A percentile compares a stretch with the other conserved stretches of the same genome.
Evolutionary conservation across 2,113 vertebrate genomes (phyloP).

Genomic region (Hemibagrus wyckioides): DNA sequence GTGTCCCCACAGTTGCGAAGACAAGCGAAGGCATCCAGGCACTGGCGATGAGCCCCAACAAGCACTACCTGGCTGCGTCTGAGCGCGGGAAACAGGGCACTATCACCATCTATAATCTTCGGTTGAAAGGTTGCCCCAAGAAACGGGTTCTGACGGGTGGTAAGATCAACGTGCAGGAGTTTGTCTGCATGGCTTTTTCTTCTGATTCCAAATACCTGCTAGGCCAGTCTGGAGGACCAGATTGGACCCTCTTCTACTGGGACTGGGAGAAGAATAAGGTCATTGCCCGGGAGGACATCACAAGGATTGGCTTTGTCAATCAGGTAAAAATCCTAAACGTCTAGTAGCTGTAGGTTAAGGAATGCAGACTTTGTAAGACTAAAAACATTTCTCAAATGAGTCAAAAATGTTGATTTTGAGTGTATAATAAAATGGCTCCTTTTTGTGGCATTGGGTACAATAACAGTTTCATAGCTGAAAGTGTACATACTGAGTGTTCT

Average conservation of each 20-base stretch:
- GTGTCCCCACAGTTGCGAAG: conserved; percentile 74
- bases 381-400: not conserved
- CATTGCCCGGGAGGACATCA: conserved; percentile 72
- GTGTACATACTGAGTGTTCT: not conserved
- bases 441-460: not conserved
- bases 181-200: conserved; percentile 86
- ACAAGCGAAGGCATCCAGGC: conserved; percentile 79
- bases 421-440: not conserved
- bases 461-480: not conserved
- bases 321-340: not conserved
- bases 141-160: conserved; percentile 75
- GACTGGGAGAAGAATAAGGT: conserved; percentile 89
- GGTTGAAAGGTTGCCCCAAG: conserved; percentile 75
- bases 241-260: conserved; percentile 83
- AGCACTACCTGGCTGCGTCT: conserved; percentile 84
- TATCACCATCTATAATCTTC: conserved; percentile 84
- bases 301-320: conserved; percentile 53
- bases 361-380: not conserved
- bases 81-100: conserved; percentile 76
- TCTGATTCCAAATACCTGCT: conserved; percentile 85
- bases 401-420: not conserved
- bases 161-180: conserved; percentile 64
- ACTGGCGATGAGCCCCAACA: conserved; percentile 83
- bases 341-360: not conserved
- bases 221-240: conserved; percentile 77